phyloP scores from a whole-genome alignment of 2,797 vertebrate genomes.

The Sebastes taczanowskii region DNA sequence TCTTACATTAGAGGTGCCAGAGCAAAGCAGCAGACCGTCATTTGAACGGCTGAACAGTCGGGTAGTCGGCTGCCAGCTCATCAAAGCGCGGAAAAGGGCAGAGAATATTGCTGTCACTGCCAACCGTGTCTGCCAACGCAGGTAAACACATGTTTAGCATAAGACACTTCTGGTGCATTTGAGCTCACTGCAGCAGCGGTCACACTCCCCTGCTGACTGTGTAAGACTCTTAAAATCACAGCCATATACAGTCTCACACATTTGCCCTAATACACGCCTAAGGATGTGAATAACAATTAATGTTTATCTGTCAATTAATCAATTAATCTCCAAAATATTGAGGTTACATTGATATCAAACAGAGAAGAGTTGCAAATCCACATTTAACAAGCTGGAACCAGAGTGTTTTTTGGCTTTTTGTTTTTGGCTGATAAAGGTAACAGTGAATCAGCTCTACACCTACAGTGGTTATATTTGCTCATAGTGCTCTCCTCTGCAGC shows the following conservation, averaged over 20 bases:
- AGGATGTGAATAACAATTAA: not conserved
- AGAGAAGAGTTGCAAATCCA: not conserved
- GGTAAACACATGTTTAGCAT: slow-evolving; percentile 67
- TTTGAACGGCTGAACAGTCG: slow-evolving; percentile 40
- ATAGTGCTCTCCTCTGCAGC: slow-evolving; percentile 26
- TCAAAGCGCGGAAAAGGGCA: slow-evolving; percentile 64
- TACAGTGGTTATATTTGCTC: not conserved
- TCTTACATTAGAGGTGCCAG: slow-evolving; percentile 20
- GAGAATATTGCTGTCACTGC: slow-evolving; percentile 44
- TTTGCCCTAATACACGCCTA: not conserved
- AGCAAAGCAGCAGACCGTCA: slow-evolving; percentile 42
- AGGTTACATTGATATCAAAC: not conserved
- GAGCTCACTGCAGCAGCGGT: slow-evolving; percentile 25
- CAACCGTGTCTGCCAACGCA: slow-evolving; percentile 48
- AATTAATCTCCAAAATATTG: not conserved
- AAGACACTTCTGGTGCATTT: slow-evolving; percentile 39
- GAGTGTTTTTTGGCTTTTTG: not conserved
- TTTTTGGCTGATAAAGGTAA: not conserved
- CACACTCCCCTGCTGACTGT: slow-evolving; percentile 5
- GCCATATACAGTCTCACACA: not conserved
- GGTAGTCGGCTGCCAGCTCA: slow-evolving; percentile 50
- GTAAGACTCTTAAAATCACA: slow-evolving; percentile 11
- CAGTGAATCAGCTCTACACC: slow-evolving; percentile 19
- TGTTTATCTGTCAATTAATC: slow-evolving; percentile 1
- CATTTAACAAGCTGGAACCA: not conserved